Evolutionary conservation across 2,888 invertebrate genomes (phyloP).

Genomic region (Drosophila bunnanda): DNA sequence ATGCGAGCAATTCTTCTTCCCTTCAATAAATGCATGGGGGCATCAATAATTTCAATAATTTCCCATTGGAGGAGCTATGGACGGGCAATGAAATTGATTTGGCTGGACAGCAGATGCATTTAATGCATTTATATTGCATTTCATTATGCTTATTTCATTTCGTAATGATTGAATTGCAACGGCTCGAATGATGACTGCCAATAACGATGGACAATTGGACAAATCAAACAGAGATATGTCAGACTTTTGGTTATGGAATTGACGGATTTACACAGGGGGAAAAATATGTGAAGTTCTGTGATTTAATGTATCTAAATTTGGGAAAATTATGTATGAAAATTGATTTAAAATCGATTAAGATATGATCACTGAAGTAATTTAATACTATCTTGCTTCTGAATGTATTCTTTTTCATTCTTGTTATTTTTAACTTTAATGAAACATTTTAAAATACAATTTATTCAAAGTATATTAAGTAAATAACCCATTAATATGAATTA

Average conservation of each 20-base stretch:
- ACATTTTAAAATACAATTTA: not conserved
- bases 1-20: constrained; percentile 4
- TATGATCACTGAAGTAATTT: not conserved
- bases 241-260: constrained; percentile 10
- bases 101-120: constrained; percentile 55
- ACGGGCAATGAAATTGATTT: constrained; percentile 46
- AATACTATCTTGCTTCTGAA: not conserved
- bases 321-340: not conserved
- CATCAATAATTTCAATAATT: constrained; percentile 52
- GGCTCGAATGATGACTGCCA: constrained; percentile 54
- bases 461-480: not conserved
- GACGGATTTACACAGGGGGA: constrained; percentile 6
- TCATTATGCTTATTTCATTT: constrained; percentile 72
- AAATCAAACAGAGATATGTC: constrained; percentile 41
- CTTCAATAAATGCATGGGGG: constrained; percentile 3
- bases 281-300: not conserved
- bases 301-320: not conserved
- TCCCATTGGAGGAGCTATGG: constrained; percentile 39
- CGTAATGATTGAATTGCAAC: constrained; percentile 71
- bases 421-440: not conserved
- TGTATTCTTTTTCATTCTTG: accelerated
- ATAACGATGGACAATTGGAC: constrained; percentile 54
- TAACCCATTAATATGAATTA: not conserved
- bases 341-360: not conserved
- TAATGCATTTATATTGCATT: constrained; percentile 76